Evolutionary conservation across 2,888 invertebrate species (phyloP).

Genomic region (Leptopilina myrica): DNA sequence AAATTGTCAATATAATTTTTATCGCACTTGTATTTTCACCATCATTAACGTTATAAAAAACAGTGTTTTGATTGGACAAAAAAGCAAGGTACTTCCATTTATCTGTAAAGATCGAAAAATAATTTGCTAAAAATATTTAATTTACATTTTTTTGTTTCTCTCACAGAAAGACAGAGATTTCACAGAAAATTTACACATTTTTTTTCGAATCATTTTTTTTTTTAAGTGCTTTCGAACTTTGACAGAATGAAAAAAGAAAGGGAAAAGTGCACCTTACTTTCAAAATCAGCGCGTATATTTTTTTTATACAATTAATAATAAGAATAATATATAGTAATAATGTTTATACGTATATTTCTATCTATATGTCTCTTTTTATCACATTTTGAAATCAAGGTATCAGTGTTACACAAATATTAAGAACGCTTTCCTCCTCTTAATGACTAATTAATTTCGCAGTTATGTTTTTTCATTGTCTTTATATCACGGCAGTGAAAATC

Average conservation of each 20-base stretch:
- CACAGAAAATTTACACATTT: background rate
- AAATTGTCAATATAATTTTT: slow-evolving; percentile 44
- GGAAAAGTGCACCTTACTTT: slow-evolving; percentile 53
- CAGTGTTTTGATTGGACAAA: slow-evolving; percentile 59
- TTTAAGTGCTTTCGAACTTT: slow-evolving; percentile 42
- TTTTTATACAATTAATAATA: slow-evolving; percentile 50
- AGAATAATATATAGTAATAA: slow-evolving; percentile 38
- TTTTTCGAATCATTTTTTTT: background rate
- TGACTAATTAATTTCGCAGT: background rate
- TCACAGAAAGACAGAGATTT: background rate
- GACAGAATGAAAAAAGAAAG: slow-evolving; percentile 44
- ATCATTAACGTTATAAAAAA: slow-evolving; percentile 66
- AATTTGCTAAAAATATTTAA: slow-evolving; percentile 3
- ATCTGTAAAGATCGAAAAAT: slow-evolving; percentile 46
- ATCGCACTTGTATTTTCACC: slow-evolving; percentile 70
- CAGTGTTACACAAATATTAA: slow-evolving; percentile 37
- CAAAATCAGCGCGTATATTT: slow-evolving; percentile 53
- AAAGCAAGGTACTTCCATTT: slow-evolving; percentile 58
- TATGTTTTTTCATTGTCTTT: background rate
- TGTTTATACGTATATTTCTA: slow-evolving; percentile 58
- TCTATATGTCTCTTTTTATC: slow-evolving; percentile 66
- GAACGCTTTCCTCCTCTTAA: slow-evolving; percentile 4
- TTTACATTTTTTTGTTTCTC: background rate
- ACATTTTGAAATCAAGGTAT: slow-evolving; percentile 70
- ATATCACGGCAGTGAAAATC: background rate